Percentiles rank a stretch among this genome's conserved stretches.
Conservation (phyloP, 2,888 invertebrate species). For the Ornithoptera priamus region DNA sequence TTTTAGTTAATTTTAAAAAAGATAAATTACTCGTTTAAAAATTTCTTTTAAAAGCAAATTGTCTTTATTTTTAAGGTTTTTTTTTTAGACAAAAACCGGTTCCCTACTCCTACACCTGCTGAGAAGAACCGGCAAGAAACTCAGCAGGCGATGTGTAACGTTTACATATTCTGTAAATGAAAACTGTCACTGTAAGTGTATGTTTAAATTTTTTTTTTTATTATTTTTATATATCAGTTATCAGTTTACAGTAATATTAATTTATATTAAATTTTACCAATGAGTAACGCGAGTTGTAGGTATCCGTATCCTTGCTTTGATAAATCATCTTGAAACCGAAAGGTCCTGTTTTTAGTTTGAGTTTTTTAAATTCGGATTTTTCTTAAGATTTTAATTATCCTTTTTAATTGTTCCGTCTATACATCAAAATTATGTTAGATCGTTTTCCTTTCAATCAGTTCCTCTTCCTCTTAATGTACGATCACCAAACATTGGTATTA, state of each 20-base stretch:
- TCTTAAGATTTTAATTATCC: no score
- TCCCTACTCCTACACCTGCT: slow-evolving; percentile 60
- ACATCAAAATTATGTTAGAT: background rate
- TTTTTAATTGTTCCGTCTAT: background rate
- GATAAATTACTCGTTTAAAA: slow-evolving; percentile 2
- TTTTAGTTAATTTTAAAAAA: slow-evolving; percentile 7
- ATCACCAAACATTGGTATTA: background rate
- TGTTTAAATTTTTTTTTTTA: background rate
- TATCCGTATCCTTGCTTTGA: background rate
- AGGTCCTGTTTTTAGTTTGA: no score
- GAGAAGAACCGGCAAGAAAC: slow-evolving; percentile 78
- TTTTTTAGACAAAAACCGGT: slow-evolving; percentile 46
- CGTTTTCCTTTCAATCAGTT: background rate
- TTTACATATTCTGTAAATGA: background rate
- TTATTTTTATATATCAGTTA: background rate
- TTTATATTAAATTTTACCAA: no score
- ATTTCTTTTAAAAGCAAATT: background rate
- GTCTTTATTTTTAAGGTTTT: background rate
- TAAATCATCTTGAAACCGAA: no score
- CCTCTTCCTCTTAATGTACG: slow-evolving; percentile 1
- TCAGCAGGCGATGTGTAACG: slow-evolving; percentile 47
- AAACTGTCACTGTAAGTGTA: background rate
- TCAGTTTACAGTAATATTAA: no score
- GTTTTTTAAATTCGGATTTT: background rate
- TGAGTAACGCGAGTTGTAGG: background rate